Conservation (phyloP, 2,113 vertebrate species). For the Struthio camelus region DNA sequence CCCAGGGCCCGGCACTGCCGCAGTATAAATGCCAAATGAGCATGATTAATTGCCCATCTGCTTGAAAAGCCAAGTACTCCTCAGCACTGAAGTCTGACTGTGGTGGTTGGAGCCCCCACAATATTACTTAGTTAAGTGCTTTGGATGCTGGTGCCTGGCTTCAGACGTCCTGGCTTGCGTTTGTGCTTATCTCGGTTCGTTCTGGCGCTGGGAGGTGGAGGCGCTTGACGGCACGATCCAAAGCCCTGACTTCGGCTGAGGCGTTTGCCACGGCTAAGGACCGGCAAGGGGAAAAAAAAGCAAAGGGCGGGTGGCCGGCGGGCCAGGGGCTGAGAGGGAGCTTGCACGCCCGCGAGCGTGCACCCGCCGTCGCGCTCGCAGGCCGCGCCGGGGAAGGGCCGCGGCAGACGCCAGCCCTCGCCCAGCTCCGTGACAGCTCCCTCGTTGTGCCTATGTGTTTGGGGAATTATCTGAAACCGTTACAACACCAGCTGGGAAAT, state of each 20-base stretch:
- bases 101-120: accelerated
- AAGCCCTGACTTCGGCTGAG: not conserved
- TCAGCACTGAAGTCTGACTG: not conserved
- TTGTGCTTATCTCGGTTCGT: accelerated
- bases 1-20: not conserved
- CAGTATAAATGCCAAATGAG: not conserved
- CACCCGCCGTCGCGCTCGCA: no score
- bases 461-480: not conserved
- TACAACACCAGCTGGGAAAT: not conserved
- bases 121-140: not conserved
- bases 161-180: not conserved
- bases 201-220: accelerated
- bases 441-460: not conserved
- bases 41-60: slow-evolving; percentile 54
- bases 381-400: not conserved
- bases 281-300: not conserved
- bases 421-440: not conserved
- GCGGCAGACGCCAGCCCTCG: not conserved
- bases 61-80: not conserved
- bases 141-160: accelerated
- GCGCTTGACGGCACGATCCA: not conserved
- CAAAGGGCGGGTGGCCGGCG: not conserved
- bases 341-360: no score
- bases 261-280: not conserved
- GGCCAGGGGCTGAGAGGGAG: no score